A percentile compares a stretch with the other conserved stretches of the same genome.
Conservation (phyloP, 1,140 invertebrate genomes). For the Heliconius melpomene region DNA sequence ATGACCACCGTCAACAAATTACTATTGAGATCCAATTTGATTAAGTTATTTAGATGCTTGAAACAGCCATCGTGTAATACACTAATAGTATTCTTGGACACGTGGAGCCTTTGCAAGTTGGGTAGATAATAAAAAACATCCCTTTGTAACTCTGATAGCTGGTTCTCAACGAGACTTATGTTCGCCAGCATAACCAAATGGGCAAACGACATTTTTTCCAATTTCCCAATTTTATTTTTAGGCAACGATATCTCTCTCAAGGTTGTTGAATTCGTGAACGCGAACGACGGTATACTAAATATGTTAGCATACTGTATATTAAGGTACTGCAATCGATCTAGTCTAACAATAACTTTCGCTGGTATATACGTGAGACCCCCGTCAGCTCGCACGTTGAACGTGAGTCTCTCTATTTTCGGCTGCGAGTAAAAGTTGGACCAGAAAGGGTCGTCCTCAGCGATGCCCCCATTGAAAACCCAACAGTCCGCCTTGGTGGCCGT, state of each 20-base stretch:
- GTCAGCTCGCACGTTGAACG: slow-evolving; percentile 85
- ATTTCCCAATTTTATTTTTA: slow-evolving; percentile 84
- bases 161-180: slow-evolving; percentile 87
- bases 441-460: slow-evolving; percentile 84
- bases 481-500: slow-evolving; percentile 81
- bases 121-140: slow-evolving; percentile 88
- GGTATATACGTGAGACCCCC: slow-evolving; percentile 86
- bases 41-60: slow-evolving; percentile 84
- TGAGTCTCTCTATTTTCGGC: slow-evolving; percentile 85
- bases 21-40: slow-evolving; percentile 85
- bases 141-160: slow-evolving; percentile 86
- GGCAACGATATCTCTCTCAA: slow-evolving; percentile 85
- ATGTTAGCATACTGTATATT: slow-evolving; percentile 88
- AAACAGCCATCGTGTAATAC: slow-evolving; percentile 88
- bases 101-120: slow-evolving; percentile 83
- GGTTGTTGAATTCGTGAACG: slow-evolving; percentile 87
- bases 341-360: slow-evolving; percentile 84
- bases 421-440: slow-evolving; percentile 88
- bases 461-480: slow-evolving; percentile 85
- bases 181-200: slow-evolving; percentile 84
- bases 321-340: slow-evolving; percentile 85
- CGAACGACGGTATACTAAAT: slow-evolving; percentile 84
- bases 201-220: slow-evolving; percentile 86
- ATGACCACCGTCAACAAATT: slow-evolving; percentile 87
- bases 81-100: slow-evolving; percentile 87